phyloP scores from a whole-genome alignment of 2,888 invertebrate species.

The Chromoteleia sp. region DNA sequence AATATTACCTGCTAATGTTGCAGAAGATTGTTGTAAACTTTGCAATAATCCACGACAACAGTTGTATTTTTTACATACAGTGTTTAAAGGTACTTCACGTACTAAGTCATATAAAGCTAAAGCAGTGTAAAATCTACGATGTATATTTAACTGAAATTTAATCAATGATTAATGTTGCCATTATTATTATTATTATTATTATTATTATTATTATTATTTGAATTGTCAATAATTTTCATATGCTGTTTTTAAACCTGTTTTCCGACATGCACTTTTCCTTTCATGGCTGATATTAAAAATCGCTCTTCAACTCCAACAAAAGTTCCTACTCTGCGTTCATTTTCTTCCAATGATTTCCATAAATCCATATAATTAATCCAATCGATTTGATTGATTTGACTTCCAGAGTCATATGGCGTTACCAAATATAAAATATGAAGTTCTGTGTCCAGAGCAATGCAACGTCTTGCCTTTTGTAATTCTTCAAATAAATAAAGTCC shows the following conservation, averaged over 20 bases:
- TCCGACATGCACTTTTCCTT: slow-evolving; percentile 87
- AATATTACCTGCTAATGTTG: slow-evolving; percentile 94
- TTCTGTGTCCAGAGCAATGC: slow-evolving; percentile 97
- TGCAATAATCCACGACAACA: slow-evolving; percentile 96
- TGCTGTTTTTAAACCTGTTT: too few relatives aligned
- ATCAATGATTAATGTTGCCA: background rate
- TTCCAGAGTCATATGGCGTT: slow-evolving; percentile 95
- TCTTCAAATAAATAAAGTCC: slow-evolving; percentile 95
- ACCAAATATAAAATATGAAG: slow-evolving; percentile 97
- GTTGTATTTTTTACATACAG: slow-evolving; percentile 93
- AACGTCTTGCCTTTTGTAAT: slow-evolving; percentile 94
- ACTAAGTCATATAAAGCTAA: slow-evolving; percentile 96
- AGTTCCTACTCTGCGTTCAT: slow-evolving; percentile 94
- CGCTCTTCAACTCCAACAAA: slow-evolving; percentile 95
- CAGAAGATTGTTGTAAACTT: slow-evolving; percentile 96
- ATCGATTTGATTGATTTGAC: slow-evolving; percentile 91
- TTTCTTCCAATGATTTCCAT: slow-evolving; percentile 92
- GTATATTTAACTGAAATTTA: slow-evolving; percentile 79
- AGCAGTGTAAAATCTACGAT: slow-evolving; percentile 93
- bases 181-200: background rate
- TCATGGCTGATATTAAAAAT: slow-evolving; percentile 92
- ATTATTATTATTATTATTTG: slow-evolving; percentile 18
- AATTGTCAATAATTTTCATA: too few relatives aligned
- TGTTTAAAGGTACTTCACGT: slow-evolving; percentile 92
- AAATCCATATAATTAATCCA: slow-evolving; percentile 92